These are phyloP conservation scores for Oenanthe melanoleuca DNA, from an alignment of 2,113 vertebrate species.

Conservation along the genomic window DNA sequence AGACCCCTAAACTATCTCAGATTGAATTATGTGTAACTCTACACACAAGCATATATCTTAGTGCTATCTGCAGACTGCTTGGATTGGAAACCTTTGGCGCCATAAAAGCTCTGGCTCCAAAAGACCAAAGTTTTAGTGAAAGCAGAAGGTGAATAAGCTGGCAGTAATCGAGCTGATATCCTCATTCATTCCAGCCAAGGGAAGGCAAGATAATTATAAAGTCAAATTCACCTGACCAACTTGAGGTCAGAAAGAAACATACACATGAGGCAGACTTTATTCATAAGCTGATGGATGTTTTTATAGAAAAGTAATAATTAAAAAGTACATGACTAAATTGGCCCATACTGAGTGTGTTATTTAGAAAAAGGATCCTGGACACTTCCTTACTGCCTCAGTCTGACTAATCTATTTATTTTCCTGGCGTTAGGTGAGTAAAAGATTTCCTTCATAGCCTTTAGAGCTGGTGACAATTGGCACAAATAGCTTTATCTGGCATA, in stretches of 20 bases:
- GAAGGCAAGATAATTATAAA: not conserved
- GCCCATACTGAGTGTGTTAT: not conserved
- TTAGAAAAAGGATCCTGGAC: not conserved
- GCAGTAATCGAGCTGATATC: not conserved
- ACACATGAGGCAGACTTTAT: not conserved
- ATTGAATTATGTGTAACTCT: not conserved
- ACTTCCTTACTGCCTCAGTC: not conserved
- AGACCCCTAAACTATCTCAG: not conserved
- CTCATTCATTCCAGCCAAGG: not conserved
- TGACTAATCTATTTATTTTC: not conserved
- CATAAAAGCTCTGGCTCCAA: not conserved
- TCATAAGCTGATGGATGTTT: not conserved
- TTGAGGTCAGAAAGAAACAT: not conserved
- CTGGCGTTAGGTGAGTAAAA: not conserved
- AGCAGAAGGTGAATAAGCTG: not conserved
- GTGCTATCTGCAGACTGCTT: not conserved
- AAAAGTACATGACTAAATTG: not conserved
- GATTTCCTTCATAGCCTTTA: not conserved
- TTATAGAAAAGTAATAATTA: not conserved
- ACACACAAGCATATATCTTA: not conserved
- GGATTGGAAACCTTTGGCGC: not conserved
- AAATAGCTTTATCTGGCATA: not conserved
- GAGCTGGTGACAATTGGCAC: not conserved
- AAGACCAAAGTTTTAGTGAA: conserved; percentile 5
- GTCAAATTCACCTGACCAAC: not conserved